Percentiles rank a stretch among this genome's conserved stretches.
phyloP scores from a whole-genome alignment of 2,797 vertebrate species.

The Girardinus metallicus region DNA sequence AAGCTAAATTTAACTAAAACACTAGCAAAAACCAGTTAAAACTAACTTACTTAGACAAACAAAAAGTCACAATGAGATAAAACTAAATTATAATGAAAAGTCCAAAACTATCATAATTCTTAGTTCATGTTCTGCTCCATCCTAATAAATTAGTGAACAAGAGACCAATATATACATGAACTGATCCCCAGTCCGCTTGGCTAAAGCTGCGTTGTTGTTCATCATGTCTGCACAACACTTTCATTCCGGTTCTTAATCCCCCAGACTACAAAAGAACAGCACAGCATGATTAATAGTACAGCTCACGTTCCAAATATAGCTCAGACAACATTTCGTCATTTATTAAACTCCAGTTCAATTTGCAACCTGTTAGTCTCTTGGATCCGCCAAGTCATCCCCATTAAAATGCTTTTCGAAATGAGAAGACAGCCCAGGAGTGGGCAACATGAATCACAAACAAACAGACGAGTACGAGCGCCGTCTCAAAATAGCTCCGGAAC shows the following conservation, averaged over 20 bases:
- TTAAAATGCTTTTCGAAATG: conserved; percentile 34
- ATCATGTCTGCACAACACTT: not conserved
- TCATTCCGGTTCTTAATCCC: not conserved
- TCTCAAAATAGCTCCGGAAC: conserved; percentile 56
- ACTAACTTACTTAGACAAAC: no score
- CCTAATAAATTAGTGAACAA: not conserved
- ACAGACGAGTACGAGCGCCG: conserved; percentile 26
- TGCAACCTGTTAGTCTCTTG: conserved; percentile 9
- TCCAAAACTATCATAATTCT: no score
- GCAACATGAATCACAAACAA: conserved; percentile 12
- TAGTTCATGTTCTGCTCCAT: not conserved
- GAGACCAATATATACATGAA: not conserved
- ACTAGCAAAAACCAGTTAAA: no score
- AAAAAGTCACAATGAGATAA: no score
- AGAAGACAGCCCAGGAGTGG: conserved; percentile 1
- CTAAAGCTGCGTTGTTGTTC: not conserved
- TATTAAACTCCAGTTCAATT: conserved; percentile 11
- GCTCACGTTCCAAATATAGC: not conserved
- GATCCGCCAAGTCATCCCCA: conserved; percentile 22
- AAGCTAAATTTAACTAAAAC: no score
- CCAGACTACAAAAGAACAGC: not conserved
- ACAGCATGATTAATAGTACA: not conserved
- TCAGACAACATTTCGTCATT: conserved; percentile 22
- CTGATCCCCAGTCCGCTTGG: not conserved
- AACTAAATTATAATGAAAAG: no score